Conservation (phyloP, 2,888 invertebrate genomes). For the Sturmia bella region DNA sequence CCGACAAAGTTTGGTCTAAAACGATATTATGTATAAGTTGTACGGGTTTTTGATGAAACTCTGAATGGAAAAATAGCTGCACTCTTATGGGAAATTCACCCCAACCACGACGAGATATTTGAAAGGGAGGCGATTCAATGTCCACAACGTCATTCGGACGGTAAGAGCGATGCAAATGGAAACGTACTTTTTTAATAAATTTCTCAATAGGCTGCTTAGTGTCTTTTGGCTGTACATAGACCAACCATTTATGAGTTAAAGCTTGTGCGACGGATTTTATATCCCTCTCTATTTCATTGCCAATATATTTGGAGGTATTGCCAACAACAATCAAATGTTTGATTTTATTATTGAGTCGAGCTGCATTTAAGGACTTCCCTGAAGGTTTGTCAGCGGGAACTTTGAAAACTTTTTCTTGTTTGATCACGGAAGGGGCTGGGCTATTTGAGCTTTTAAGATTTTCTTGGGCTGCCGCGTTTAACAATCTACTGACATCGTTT, state of each 20-base stretch:
- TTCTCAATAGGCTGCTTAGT: conserved; percentile 84
- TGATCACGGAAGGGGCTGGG: background rate
- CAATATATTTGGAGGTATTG: conserved; percentile 92
- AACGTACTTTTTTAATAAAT: conserved; percentile 88
- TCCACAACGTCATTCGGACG: conserved; percentile 92
- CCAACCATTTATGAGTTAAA: conserved; percentile 94
- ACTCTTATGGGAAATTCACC: conserved; percentile 94
- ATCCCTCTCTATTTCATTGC: conserved; percentile 82
- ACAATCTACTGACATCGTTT: conserved; percentile 28
- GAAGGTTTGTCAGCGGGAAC: conserved; percentile 34
- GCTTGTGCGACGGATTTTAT: conserved; percentile 82
- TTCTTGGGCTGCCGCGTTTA: conserved; percentile 36
- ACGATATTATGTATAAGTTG: conserved; percentile 90
- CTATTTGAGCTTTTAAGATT: background rate
- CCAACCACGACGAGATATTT: conserved; percentile 93
- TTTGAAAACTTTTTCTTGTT: background rate
- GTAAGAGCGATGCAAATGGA: conserved; percentile 92
- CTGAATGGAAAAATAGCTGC: conserved; percentile 89
- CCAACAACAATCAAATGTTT: conserved; percentile 84
- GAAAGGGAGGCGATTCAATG: conserved; percentile 90
- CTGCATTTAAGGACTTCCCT: conserved; percentile 63
- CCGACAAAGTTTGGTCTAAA: conserved; percentile 91
- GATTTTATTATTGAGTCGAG: conserved; percentile 82
- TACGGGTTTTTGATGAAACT: conserved; percentile 88
- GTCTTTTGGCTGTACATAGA: conserved; percentile 89